Evolutionary conservation across 1,140 invertebrate species (phyloP).

Genomic region (Gyrodactylus bullatarudis): DNA sequence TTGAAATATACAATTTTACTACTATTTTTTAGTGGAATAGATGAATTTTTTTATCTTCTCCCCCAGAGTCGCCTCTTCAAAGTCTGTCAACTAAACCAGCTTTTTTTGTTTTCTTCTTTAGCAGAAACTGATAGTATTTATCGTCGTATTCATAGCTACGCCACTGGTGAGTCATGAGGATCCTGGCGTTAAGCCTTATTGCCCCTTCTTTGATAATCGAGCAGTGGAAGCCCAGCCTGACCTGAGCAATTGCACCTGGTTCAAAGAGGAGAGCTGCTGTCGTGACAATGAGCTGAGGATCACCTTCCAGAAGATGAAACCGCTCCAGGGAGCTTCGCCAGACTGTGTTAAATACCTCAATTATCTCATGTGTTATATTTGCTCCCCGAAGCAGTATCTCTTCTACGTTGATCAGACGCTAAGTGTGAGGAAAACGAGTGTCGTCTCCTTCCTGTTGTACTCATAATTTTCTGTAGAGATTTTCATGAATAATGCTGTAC

Average conservation of each 20-base stretch:
- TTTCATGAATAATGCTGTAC: too few relatives aligned
- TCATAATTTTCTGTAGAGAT: too few relatives aligned
- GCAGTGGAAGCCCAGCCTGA: conserved; percentile 16
- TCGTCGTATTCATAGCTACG: too few relatives aligned
- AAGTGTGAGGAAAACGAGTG: conserved; percentile 17
- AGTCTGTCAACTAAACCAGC: too few relatives aligned
- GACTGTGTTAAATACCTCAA: conserved; percentile 18
- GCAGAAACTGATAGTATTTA: too few relatives aligned
- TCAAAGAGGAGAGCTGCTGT: conserved; percentile 18
- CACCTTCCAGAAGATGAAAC: conserved; percentile 17
- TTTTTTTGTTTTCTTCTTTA: too few relatives aligned
- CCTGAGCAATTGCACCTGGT: conserved; percentile 21
- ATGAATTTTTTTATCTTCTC: too few relatives aligned
- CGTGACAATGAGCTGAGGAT: conserved; percentile 18
- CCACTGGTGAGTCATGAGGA: too few relatives aligned
- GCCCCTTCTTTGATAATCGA: conserved; percentile 20
- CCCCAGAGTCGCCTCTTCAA: too few relatives aligned
- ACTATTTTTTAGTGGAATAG: too few relatives aligned
- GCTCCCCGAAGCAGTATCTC: conserved; percentile 16
- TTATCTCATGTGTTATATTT: conserved; percentile 21
- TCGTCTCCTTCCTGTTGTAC: too few relatives aligned
- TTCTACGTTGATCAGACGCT: conserved; percentile 17
- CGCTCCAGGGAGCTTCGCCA: conserved; percentile 16
- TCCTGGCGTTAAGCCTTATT: conserved; percentile 12
- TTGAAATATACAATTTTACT: too few relatives aligned